These are phyloP conservation scores for Zaprionus lachaisei DNA, from an alignment of 1,140 invertebrate species.

Conservation along the genomic window DNA sequence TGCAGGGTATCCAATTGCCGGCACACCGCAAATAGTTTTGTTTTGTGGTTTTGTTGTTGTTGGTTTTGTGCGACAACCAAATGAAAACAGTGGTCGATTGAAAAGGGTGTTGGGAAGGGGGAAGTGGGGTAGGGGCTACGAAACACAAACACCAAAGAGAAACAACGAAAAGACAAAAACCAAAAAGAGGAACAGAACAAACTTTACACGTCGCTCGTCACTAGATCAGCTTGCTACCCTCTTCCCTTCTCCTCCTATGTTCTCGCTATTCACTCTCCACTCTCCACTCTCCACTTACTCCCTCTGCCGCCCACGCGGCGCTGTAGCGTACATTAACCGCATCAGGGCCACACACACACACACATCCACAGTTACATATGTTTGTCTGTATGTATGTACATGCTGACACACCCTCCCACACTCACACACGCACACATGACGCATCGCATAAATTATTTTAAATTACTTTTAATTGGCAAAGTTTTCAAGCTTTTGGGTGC, in stretches of 20 bases:
- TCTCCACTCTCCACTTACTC: not conserved
- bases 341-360: constrained; percentile 40
- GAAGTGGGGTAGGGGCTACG: not conserved
- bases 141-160: constrained; percentile 6
- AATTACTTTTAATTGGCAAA: constrained; percentile 80
- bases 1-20: constrained; percentile 8
- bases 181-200: constrained; percentile 17
- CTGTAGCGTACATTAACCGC: constrained; percentile 21
- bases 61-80: constrained; percentile 25
- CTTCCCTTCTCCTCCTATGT: not conserved
- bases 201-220: constrained; percentile 46
- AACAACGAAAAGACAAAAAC: not conserved
- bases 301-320: not conserved
- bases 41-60: constrained; percentile 12
- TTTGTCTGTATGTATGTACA: not conserved
- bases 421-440: constrained; percentile 52
- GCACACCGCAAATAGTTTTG: constrained; percentile 6
- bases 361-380: not conserved
- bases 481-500: constrained; percentile 37
- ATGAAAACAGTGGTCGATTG: constrained; percentile 18
- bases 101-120: not conserved
- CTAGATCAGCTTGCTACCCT: constrained; percentile 18
- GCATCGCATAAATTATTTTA: constrained; percentile 79
- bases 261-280: not conserved
- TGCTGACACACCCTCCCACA: constrained; percentile 34